Base-by-base conservation (phyloP, 2,888 invertebrate species). In the Chloroclysta siterata region DNA sequence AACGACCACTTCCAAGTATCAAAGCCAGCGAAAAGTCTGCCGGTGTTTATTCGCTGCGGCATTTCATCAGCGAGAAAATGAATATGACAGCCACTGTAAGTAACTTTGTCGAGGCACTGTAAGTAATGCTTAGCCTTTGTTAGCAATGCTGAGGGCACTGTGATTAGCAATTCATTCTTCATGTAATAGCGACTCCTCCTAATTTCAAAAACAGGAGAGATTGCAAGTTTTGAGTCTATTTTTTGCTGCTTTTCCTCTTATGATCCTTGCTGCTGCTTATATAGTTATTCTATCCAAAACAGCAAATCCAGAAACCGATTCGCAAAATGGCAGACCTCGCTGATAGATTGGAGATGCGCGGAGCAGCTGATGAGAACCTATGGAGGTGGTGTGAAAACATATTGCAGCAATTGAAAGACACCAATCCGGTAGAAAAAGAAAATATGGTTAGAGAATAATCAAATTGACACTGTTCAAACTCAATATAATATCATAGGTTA, bases 311-410 rank as follows among this genome's bases (percentile, higher is more conserved):
- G 62, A 82, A 76, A 66, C 87, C 89, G 6, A 78, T 90, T 42
- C 79, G 80, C 13, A 90, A 88, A 44, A 62, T 91, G 75, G 60
- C 72, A 0, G 90, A 90, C 5, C 17, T 90, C 13, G 66, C 77
- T 0, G 83, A 85, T 29, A 77, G 85, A 2, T 66, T 91, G 57
- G 80, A 89, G 2, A 68, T 63, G 33, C 86, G 91, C 0, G 92
- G 92, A 0, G 90, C 92, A 0, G 81, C 81, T 2, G 90, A 92
- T 39, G 85, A 85, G 53, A 84, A 88, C 65, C 72, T 91, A 5
- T 86, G 86, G 86, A 75, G 74, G 44, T 90, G 90, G 89, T 91
- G 90, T 65, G 72, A 80, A 13, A 84, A 78, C 48, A 69, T 87
- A 15, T 67, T 84, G 1, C 79, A 77, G 14, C 75, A 46, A 46